Conservation (phyloP, 2,888 invertebrate genomes). For the Tetheella fluctuosa region DNA sequence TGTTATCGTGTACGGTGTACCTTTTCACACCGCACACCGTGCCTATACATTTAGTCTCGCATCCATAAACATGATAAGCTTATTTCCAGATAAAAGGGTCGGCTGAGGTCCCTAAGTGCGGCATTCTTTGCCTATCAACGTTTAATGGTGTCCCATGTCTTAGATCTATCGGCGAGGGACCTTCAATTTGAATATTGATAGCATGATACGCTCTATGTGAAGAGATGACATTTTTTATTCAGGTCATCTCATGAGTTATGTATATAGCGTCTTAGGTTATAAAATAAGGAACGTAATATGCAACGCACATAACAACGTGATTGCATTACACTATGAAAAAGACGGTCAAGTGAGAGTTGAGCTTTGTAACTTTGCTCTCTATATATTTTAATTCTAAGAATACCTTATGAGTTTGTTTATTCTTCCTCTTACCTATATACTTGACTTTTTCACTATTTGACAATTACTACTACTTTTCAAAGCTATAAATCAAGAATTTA, state of each 20-base stretch:
- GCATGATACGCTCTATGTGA: conserved; percentile 51
- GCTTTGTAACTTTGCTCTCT: not conserved
- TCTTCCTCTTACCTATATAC: too few species aligned
- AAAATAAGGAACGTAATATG: conserved; percentile 22
- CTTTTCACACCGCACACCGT: conserved; percentile 58
- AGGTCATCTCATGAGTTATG: conserved; percentile 50
- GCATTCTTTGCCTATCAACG: conserved; percentile 77
- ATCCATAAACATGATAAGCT: conserved; percentile 80
- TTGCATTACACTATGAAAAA: conserved; percentile 5
- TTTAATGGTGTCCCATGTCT: conserved; percentile 75
- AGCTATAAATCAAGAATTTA: too few species aligned
- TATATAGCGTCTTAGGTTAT: conserved; percentile 35
- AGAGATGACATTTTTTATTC: conserved; percentile 59
- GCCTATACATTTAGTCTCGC: conserved; percentile 67
- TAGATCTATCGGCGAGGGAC: conserved; percentile 68
- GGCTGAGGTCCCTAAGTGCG: conserved; percentile 70
- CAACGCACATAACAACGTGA: conserved; percentile 12
- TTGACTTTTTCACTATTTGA: too few species aligned
- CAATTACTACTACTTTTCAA: too few species aligned
- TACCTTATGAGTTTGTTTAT: too few species aligned
- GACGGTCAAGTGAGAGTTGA: not conserved
- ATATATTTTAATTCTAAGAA: not conserved
- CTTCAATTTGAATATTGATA: conserved; percentile 80
- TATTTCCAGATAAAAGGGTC: conserved; percentile 81
- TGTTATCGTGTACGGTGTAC: conserved; percentile 61